phyloP scores from a whole-genome alignment of 2,113 vertebrate species.

The Mobula hypostoma region DNA sequence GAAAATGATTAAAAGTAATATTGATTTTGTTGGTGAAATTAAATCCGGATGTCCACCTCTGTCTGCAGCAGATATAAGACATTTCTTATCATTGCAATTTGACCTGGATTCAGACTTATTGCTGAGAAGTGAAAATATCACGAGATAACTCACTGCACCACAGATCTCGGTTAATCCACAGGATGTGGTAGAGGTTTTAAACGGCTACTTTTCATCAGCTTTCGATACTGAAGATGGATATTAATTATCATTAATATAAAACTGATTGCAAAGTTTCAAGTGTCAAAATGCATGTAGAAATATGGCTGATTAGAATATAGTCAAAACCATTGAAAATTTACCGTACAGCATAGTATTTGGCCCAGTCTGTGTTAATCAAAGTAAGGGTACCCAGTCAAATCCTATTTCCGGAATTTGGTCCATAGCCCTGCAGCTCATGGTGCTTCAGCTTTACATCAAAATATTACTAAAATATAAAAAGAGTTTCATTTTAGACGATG shows the following conservation, averaged over 20 bases:
- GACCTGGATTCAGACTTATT: neutral
- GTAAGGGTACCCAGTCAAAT: too few relatives aligned
- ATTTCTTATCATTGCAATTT: neutral
- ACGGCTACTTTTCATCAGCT: neutral
- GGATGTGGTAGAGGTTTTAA: constrained; percentile 8
- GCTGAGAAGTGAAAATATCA: neutral
- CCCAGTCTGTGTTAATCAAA: too few relatives aligned
- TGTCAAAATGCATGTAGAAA: neutral
- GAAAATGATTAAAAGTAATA: neutral
- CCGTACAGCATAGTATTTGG: too few relatives aligned
- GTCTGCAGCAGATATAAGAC: neutral
- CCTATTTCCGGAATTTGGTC: too few relatives aligned
- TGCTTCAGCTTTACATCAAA: too few relatives aligned
- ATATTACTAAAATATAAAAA: too few relatives aligned
- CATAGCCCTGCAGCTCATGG: too few relatives aligned
- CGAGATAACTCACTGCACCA: neutral
- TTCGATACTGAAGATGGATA: neutral
- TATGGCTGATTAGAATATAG: neutral
- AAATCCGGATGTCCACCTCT: neutral
- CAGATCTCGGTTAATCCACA: neutral
- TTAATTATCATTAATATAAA: neutral
- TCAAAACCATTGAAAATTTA: too few relatives aligned
- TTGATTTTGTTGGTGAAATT: neutral
- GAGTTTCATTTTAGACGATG: too few relatives aligned
- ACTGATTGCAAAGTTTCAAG: neutral